These are phyloP conservation scores for Cynoglossus semilaevis DNA, from an alignment of 2,113 vertebrate genomes.

Conservation along the genomic window DNA sequence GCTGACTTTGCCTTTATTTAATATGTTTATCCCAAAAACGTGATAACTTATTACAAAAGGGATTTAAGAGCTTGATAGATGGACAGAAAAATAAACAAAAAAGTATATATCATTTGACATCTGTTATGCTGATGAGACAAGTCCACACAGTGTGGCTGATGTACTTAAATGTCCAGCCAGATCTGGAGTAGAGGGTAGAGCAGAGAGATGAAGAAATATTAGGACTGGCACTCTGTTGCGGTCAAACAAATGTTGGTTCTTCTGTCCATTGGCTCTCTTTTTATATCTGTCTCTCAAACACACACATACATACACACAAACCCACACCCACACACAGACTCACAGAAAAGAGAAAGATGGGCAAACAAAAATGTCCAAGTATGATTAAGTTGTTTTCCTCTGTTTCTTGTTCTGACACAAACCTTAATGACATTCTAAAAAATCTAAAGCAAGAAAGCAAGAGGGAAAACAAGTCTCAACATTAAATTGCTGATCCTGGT, in stretches of 20 bases:
- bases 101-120: conserved; percentile 54
- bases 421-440: no score
- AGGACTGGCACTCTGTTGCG: conserved; percentile 55
- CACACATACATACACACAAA: conserved; percentile 5
- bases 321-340: no score
- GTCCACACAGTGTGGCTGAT: conserved; percentile 64
- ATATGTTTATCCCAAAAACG: no score
- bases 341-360: no score
- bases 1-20: no score
- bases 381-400: conserved; percentile 25
- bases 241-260: conserved; percentile 67
- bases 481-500: no score
- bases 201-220: conserved; percentile 63
- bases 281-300: background rate
- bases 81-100: conserved; percentile 37
- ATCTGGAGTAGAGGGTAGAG: conserved; percentile 47
- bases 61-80: conserved; percentile 15
- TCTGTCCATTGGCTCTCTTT: conserved; percentile 48
- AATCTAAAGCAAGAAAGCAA: no score
- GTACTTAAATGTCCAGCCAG: conserved; percentile 62
- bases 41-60: conserved; percentile 5
- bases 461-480: no score
- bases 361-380: no score
- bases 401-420: conserved; percentile 54
- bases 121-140: conserved; percentile 58